phyloP scores from a whole-genome alignment of 1,140 invertebrate species.

The Chymomyza costata region DNA sequence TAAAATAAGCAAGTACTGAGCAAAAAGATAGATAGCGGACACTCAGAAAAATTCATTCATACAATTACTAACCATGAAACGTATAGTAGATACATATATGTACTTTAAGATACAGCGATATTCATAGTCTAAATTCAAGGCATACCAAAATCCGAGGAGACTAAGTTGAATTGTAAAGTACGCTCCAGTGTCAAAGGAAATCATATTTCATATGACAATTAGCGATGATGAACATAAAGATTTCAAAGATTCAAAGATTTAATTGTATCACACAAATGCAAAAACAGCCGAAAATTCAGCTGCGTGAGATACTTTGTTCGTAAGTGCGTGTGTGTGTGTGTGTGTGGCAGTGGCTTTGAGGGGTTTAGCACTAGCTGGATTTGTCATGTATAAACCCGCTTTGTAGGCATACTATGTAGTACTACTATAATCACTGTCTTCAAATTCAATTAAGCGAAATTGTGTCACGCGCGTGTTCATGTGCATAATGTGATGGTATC shows the following conservation, averaged over 20 bases:
- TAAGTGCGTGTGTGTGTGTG: not conserved
- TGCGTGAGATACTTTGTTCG: no score
- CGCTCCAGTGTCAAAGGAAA: slow-evolving; percentile 67
- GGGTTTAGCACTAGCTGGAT: not conserved
- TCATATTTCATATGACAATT: slow-evolving; percentile 66
- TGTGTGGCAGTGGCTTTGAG: not conserved
- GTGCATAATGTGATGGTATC: not conserved
- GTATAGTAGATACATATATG: no score
- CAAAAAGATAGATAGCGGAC: no score
- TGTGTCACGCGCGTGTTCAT: slow-evolving; percentile 51
- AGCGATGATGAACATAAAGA: slow-evolving; percentile 31
- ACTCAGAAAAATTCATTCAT: no score
- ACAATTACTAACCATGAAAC: no score
- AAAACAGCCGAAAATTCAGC: no score
- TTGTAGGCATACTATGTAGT: not conserved
- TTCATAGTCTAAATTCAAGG: slow-evolving; percentile 15
- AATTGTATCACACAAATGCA: slow-evolving; percentile 34
- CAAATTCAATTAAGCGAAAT: slow-evolving; percentile 58
- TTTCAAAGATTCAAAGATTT: no score
- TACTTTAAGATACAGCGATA: not conserved
- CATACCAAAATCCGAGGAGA: slow-evolving; percentile 3
- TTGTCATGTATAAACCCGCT: not conserved
- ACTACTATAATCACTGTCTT: slow-evolving; percentile 31
- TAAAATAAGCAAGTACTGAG: no score
- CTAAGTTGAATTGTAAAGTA: slow-evolving; percentile 18